Evolutionary conservation across 1,140 invertebrate genomes (phyloP).

Genomic region (Colletes gigas): DNA sequence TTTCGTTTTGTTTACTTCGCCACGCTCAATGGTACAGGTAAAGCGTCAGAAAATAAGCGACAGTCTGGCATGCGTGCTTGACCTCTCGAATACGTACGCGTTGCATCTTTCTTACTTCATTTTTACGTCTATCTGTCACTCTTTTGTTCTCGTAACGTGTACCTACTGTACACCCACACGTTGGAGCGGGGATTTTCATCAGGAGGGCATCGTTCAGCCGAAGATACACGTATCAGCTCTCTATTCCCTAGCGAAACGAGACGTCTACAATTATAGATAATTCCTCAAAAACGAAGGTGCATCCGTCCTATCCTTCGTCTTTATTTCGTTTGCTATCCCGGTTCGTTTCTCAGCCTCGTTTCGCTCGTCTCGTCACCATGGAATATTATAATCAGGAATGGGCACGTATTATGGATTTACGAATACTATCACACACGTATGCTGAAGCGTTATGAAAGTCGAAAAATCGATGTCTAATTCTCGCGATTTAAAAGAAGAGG

Average conservation of each 20-base stretch:
- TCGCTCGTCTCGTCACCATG: not conserved
- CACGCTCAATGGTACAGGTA: slow-evolving; percentile 61
- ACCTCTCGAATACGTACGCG: slow-evolving; percentile 49
- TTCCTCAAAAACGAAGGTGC: slow-evolving; percentile 11
- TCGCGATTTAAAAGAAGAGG: not conserved
- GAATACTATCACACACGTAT: slow-evolving; percentile 19
- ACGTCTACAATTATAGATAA: not conserved
- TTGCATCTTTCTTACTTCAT: not conserved
- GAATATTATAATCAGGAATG: slow-evolving; percentile 15
- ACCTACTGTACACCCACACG: slow-evolving; percentile 51
- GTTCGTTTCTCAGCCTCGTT: not conserved
- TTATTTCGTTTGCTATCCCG: not conserved
- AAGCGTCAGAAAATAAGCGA: slow-evolving; percentile 75
- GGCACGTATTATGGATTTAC: not conserved
- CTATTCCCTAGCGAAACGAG: slow-evolving; percentile 4
- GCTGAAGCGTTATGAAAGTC: slow-evolving; percentile 8
- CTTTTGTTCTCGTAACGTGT: slow-evolving; percentile 21
- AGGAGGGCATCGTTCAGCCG: slow-evolving; percentile 55
- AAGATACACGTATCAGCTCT: not conserved
- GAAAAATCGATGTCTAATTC: slow-evolving; percentile 8
- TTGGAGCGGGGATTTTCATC: slow-evolving; percentile 58
- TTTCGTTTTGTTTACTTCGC: slow-evolving; percentile 53
- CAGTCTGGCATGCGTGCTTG: slow-evolving; percentile 68
- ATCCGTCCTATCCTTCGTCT: not conserved
- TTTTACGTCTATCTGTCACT: not conserved